Evolutionary conservation across 2,888 invertebrate species (phyloP), one percentile per base, ranked within the genome.

Genomic region (Holacanthella duospinosa): DNA sequence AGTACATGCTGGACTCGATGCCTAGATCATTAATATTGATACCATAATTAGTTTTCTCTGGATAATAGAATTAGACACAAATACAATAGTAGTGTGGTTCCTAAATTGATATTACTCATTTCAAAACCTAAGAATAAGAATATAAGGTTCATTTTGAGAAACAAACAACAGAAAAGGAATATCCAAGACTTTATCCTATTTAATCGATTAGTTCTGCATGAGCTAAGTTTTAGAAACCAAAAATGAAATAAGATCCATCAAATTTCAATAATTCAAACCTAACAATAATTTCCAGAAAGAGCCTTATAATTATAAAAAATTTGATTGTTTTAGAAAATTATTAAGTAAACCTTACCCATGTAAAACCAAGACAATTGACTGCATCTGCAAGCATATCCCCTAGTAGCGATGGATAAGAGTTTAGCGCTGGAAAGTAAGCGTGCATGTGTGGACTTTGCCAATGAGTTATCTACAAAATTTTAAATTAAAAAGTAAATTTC

Each of bases 361-460:
- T 96, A 75, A 96, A 96, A 66, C 94, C 94, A 29, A 96, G 78
- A 70, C 93, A 93, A 75, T 93, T 93, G 69, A 96, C 87, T 1
- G 93, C 93, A 75, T 95, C 93, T 1, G 95, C 89, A 63, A 96
- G 78, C 94, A 96, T 95, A 72, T 96, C 96, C 0, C 93, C 96
- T 75, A 97, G 82, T 64, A 96, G 82, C 1, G 96, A 95, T 0
- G 95, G 93, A 74, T 88, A 93, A 21, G 92, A 93, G 74, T 91
- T 95, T 59, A 95, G 80, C 0, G 95, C 94, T 0, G 96, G 96
- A 79, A 95, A 96, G 77, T 96, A 96, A 0, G 94, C 96, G 76
- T 97, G 96, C 95, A 95, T 96, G 75, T 94, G 88, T 0, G 96
- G 96, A 76, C 92, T 92, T 78, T 96, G 95, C 93, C 93, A 93